Conservation (phyloP, 2,113 vertebrate species). For the Carassius carassius region DNA sequence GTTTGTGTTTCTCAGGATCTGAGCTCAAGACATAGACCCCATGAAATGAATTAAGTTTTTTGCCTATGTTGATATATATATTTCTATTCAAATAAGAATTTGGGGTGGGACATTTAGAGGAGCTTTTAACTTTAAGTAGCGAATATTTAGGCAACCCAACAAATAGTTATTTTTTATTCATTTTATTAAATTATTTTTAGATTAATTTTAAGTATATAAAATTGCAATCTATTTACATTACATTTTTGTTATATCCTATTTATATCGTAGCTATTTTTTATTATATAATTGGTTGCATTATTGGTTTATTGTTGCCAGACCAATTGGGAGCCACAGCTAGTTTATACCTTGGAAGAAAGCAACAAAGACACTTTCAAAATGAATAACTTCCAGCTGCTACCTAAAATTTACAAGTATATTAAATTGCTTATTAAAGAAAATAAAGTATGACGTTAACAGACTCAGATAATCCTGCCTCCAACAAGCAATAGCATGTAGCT, state of each 20-base stretch:
- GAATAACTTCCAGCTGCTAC: neutral
- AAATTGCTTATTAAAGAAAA: neutral
- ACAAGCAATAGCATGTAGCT: neutral
- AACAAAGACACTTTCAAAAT: neutral
- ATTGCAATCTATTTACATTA: too few relatives aligned
- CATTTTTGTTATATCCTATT: too few relatives aligned
- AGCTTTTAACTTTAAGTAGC: too few relatives aligned
- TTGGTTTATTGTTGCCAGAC: neutral
- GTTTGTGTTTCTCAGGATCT: neutral
- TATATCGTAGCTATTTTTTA: too few relatives aligned
- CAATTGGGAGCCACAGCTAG: neutral
- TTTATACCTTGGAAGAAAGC: neutral
- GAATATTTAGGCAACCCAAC: too few relatives aligned
- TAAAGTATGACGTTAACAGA: neutral
- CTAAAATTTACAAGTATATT: neutral
- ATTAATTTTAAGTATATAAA: too few relatives aligned
- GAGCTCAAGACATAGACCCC: constrained; percentile 9
- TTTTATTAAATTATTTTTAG: neutral
- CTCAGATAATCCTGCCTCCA: neutral
- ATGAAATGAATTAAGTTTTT: neutral
- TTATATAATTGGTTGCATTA: neutral
- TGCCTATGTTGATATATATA: neutral
- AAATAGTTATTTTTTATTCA: too few relatives aligned
- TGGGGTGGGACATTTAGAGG: too few relatives aligned
- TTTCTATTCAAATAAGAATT: too few relatives aligned